Percentiles rank a stretch among this genome's conserved stretches.
phyloP scores from a whole-genome alignment of 92 coral and sea anemone species.

The Umimayanthus chanpuru region DNA sequence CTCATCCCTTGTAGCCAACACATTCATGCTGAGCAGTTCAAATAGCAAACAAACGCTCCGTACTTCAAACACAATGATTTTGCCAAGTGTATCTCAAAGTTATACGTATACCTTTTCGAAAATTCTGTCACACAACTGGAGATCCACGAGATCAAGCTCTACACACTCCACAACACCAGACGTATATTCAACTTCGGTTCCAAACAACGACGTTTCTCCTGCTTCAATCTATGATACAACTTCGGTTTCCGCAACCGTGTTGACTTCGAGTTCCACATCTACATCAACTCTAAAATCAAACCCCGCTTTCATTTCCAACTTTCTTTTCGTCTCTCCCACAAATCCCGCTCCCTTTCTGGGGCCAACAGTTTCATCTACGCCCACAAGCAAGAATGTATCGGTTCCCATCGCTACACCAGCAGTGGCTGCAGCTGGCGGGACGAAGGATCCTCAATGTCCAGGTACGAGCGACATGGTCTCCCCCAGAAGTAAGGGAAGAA shows the following conservation, averaged over 20 bases:
- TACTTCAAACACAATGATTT: not conserved
- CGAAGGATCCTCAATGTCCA: conserved; percentile 1
- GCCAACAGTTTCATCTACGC: not conserved
- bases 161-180: not conserved
- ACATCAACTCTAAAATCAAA: not conserved
- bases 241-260: not conserved
- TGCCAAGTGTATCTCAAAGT: not conserved
- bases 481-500: not conserved
- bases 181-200: not conserved
- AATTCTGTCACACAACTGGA: not conserved
- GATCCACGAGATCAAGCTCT: not conserved
- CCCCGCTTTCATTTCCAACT: not conserved
- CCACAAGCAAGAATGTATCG: not conserved
- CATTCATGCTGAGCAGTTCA: not conserved
- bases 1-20: not conserved
- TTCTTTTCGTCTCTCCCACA: not conserved
- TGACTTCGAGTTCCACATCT: not conserved
- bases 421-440: not conserved
- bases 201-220: not conserved
- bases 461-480: not conserved
- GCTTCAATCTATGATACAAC: too few relatives aligned
- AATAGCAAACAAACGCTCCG: not conserved
- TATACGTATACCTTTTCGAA: not conserved
- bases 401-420: not conserved
- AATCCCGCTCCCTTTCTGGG: not conserved